These are phyloP conservation scores for Malacoraja senta DNA, from an alignment of 2,797 vertebrate genomes.

Conservation along the genomic window DNA sequence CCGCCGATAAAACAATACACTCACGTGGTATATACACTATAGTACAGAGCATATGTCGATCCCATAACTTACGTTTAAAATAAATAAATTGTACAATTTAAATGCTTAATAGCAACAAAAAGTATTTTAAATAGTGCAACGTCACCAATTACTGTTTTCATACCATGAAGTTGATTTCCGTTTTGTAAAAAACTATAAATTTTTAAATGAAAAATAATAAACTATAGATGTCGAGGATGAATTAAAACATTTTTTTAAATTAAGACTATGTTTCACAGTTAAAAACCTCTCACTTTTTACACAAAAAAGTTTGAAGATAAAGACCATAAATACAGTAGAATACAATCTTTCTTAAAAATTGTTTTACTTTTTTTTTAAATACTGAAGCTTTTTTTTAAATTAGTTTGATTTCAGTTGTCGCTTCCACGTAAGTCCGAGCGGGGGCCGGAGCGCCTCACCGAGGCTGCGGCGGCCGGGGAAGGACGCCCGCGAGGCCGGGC, in stretches of 20 bases:
- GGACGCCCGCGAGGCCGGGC: conserved; percentile 77
- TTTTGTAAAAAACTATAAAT: conserved; percentile 35
- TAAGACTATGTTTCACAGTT: conserved; percentile 23
- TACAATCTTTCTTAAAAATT: conserved; percentile 32
- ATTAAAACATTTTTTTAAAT: conserved; percentile 27
- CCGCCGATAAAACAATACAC: neutral
- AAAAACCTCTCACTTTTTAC: conserved; percentile 24
- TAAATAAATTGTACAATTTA: conserved; percentile 36
- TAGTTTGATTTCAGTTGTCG: neutral
- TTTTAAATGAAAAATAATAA: conserved; percentile 30
- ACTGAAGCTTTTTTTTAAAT: neutral
- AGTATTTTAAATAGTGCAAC: conserved; percentile 30
- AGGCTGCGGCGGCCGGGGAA: conserved; percentile 77
- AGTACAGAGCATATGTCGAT: neutral
- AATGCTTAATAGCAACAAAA: conserved; percentile 21
- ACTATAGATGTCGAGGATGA: neutral
- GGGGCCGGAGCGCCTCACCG: conserved; percentile 65
- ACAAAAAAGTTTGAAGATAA: conserved; percentile 29
- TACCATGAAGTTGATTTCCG: conserved; percentile 4
- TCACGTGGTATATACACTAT: conserved; percentile 22
- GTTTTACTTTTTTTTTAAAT: conserved; percentile 5
- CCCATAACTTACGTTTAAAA: conserved; percentile 15
- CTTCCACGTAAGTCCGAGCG: conserved; percentile 46
- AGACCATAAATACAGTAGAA: conserved; percentile 18
- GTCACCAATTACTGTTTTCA: neutral